Evolutionary conservation across 2,888 invertebrate species (phyloP).

Genomic region (Lathronympha strigana): DNA sequence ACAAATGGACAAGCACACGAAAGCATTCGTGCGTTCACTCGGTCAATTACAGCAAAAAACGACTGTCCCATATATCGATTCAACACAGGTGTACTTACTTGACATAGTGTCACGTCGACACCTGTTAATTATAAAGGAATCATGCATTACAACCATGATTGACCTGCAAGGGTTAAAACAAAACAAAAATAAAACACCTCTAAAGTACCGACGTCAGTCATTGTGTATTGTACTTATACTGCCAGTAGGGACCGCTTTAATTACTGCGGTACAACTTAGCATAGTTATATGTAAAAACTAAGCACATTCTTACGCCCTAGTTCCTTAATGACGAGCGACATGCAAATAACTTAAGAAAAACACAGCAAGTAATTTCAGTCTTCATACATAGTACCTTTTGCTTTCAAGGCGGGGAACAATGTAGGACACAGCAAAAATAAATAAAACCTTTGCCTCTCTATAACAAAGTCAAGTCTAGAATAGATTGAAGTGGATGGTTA

Average conservation of each 20-base stretch:
- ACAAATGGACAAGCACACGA: too few relatives aligned
- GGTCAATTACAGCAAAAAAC: too few relatives aligned
- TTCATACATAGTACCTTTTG: constrained; percentile 1
- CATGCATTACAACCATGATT: too few relatives aligned
- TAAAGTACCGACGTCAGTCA: background rate
- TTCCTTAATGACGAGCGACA: constrained; percentile 30
- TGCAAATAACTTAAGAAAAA: constrained; percentile 17
- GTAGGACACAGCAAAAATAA: constrained; percentile 25
- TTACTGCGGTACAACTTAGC: constrained; percentile 41
- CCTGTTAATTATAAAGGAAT: too few relatives aligned
- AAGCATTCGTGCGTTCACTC: too few relatives aligned
- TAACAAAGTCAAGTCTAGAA: constrained; percentile 23
- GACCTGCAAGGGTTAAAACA: background rate
- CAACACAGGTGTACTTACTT: too few relatives aligned
- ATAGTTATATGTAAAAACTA: constrained; percentile 37
- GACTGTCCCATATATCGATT: too few relatives aligned
- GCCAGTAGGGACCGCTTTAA: constrained; percentile 21
- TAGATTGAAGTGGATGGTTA: constrained; percentile 15
- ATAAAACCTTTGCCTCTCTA: constrained; percentile 19
- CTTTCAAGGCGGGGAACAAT: constrained; percentile 14
- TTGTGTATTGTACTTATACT: constrained; percentile 16
- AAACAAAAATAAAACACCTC: background rate
- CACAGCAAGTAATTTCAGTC: background rate
- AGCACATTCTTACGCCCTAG: constrained; percentile 40
- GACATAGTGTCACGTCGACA: too few relatives aligned